These are phyloP conservation scores for Trogon surrucura DNA, from an alignment of 2,113 vertebrate species.

Conservation along the genomic window DNA sequence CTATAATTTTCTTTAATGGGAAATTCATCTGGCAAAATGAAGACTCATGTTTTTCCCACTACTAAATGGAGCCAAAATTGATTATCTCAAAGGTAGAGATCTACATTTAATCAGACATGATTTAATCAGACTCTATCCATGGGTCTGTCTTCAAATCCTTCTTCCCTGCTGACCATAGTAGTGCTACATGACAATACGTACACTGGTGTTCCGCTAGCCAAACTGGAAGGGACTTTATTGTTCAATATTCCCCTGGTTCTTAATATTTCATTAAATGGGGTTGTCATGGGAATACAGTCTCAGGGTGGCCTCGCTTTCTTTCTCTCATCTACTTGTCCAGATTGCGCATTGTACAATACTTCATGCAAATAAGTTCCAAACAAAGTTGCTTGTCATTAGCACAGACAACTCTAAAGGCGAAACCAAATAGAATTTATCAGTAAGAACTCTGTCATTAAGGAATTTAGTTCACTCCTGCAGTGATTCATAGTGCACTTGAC, in stretches of 20 bases:
- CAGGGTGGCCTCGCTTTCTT: not conserved
- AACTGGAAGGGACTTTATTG: not conserved
- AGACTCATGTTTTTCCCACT: not conserved
- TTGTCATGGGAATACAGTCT: slow-evolving; percentile 41
- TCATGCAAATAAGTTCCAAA: slow-evolving; percentile 45
- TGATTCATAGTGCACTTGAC: slow-evolving; percentile 27
- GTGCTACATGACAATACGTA: not conserved
- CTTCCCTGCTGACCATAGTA: not conserved
- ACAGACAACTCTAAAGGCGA: slow-evolving; percentile 14
- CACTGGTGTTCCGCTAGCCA: not conserved
- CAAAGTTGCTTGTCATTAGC: slow-evolving; percentile 21
- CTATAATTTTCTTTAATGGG: not conserved
- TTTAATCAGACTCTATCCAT: not conserved
- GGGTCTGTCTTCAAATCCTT: not conserved
- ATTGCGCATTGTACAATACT: not conserved
- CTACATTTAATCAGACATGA: not conserved
- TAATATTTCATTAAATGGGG: not conserved
- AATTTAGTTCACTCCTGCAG: slow-evolving; percentile 29
- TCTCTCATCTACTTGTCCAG: not conserved
- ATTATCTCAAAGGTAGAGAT: not conserved
- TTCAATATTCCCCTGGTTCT: not conserved
- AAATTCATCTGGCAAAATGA: not conserved
- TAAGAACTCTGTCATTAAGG: slow-evolving; percentile 30
- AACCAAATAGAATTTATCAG: slow-evolving; percentile 44
- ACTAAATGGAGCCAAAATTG: not conserved